phyloP scores from a whole-genome alignment of 1,140 invertebrate species.

The Meloidogyne floridensis region DNA sequence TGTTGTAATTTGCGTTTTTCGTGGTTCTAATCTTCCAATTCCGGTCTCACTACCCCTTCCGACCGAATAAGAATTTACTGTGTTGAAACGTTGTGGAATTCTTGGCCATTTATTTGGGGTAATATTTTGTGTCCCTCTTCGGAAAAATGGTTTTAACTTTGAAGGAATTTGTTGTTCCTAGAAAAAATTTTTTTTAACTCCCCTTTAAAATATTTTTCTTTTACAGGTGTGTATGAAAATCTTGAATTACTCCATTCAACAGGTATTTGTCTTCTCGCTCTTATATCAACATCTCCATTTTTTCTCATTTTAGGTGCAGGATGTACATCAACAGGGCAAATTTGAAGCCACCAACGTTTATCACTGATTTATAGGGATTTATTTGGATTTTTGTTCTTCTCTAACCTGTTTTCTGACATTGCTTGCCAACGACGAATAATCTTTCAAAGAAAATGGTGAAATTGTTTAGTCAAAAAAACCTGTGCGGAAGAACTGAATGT shows the following conservation, averaged over 20 bases:
- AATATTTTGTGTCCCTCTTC: not conserved
- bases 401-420: constrained; percentile 56
- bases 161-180: constrained; percentile 10
- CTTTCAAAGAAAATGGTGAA: not conserved
- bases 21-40: not conserved
- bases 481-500: constrained; percentile 55
- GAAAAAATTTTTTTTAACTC: not conserved
- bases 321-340: constrained; percentile 52
- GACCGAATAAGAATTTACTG: not conserved
- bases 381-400: not conserved
- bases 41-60: not conserved
- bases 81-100: constrained; percentile 9
- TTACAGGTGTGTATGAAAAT: constrained; percentile 42
- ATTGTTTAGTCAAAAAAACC: constrained; percentile 6
- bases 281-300: constrained; percentile 43
- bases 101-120: not conserved
- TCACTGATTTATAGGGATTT: constrained; percentile 37
- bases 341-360: constrained; percentile 57
- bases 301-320: constrained; percentile 32
- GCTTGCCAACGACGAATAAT: constrained; percentile 53
- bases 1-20: constrained; percentile 13
- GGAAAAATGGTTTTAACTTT: constrained; percentile 15
- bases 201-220: not conserved
- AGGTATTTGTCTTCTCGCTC: constrained; percentile 54
- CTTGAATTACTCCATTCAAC: constrained; percentile 54